Base-by-base conservation (phyloP, 2,797 vertebrate species). In the Octomys mimax region DNA sequence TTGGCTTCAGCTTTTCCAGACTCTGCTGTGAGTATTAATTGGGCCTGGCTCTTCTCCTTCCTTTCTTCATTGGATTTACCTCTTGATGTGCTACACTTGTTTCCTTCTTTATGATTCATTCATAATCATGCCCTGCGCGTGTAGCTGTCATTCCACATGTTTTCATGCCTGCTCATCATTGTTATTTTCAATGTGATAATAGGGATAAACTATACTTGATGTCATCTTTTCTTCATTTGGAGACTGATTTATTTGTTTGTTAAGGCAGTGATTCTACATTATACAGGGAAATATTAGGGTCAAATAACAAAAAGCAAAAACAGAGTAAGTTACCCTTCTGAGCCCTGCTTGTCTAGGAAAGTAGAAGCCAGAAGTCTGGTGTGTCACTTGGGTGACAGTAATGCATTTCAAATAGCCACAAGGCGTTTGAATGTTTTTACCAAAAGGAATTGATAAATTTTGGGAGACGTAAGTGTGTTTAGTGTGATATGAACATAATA, bases 231-330 rank as follows among this genome's bases (percentile, higher is more conserved):
- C 14, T 49, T 71, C 28, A 31, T 68, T 46, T 42, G 33, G 57
- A 33, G 70, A 49, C 89, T 73, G 80, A 79, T 73, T 88, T 94
- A 84, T 88, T 18, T 54, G 59, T 80, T 95, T 52, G 59, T 80
- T 95, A 91, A 92, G 52, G 4, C 19, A 77, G 3, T 83, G 14
- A 79, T 22, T 86, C 49, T 62, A n/a, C 5, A 75, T 66, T 68
- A 54, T 52, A 85, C 93, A 26, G 77, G 52, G 46, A 93, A 87
- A 36, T 79, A 64, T 59, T 75, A 62, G 52, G 18, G 36, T 61
- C 54, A 87, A 59, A 36, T 75, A 57, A 83, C 24, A 71, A 71
- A 54, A 42, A 68, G 16, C 59, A 46, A 39, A 49, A 5, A 7
- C 6, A 75, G 36, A 87, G 57, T 26, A 52, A 22, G 1, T 61